A percentile compares a stretch with the other conserved stretches of the same genome.
phyloP scores from a whole-genome alignment of 2,113 vertebrate species.

The Myrmophylax atrothorax region DNA sequence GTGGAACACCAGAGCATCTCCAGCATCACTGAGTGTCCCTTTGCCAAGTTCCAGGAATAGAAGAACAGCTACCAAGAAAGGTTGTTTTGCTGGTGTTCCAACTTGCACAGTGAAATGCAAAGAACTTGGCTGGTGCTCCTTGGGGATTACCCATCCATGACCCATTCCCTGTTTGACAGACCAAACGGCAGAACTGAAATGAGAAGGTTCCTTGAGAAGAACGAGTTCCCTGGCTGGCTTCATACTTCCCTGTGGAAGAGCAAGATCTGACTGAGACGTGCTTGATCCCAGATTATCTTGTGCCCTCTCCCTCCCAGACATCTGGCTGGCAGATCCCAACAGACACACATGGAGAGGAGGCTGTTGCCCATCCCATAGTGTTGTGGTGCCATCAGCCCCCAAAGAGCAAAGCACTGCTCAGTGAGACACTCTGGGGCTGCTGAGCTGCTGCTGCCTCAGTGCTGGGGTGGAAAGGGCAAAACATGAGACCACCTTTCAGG shows the following conservation, averaged over 20 bases:
- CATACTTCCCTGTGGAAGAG: background rate
- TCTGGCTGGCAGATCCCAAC: background rate
- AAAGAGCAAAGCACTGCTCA: background rate
- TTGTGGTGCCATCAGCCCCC: background rate
- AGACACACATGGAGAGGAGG: background rate
- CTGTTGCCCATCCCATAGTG: background rate
- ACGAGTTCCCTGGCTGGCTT: background rate
- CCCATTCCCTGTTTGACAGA: background rate
- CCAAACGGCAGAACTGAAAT: background rate
- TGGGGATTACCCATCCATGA: conserved; percentile 18
- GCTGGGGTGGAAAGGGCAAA: background rate
- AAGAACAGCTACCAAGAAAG: conserved; percentile 30
- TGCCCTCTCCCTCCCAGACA: background rate
- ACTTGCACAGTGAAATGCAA: conserved; percentile 17
- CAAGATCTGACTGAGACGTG: background rate
- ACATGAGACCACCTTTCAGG: background rate
- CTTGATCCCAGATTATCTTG: background rate
- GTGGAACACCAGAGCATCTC: background rate
- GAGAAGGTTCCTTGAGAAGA: background rate
- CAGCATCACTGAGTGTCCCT: background rate
- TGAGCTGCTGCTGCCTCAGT: background rate
- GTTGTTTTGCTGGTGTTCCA: background rate
- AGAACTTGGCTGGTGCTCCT: conserved; percentile 18
- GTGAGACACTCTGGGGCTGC: background rate
- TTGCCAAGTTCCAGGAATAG: conserved; percentile 52